Conservation (phyloP, 2,888 invertebrate genomes). For the Eristalinus aeneus region DNA sequence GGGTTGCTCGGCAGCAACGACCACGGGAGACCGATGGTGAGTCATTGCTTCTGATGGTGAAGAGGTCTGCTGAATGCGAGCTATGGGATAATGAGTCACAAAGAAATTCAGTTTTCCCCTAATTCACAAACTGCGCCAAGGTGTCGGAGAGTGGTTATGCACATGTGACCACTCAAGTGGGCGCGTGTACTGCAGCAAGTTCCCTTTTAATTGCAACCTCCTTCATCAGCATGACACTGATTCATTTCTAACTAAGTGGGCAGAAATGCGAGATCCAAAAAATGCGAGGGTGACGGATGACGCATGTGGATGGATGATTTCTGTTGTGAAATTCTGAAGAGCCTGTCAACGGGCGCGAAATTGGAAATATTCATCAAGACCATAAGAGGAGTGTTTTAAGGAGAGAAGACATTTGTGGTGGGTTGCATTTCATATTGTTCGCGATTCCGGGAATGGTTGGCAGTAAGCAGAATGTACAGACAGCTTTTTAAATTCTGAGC, state of each 20-base stretch:
- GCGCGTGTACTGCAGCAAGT: not conserved
- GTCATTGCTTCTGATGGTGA: not conserved
- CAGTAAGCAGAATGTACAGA: not conserved
- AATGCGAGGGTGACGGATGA: not conserved
- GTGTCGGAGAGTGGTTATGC: not conserved
- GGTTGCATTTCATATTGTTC: too few species aligned
- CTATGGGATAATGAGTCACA: slow-evolving; percentile 27
- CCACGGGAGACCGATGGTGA: not conserved
- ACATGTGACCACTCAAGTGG: not conserved
- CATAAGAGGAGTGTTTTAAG: too few species aligned
- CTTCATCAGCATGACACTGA: not conserved
- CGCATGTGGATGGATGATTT: not conserved
- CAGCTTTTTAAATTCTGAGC: too few species aligned
- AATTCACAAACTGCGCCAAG: not conserved
- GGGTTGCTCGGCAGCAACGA: slow-evolving; percentile 4
- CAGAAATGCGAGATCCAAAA: not conserved
- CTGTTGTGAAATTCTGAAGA: not conserved
- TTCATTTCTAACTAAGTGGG: not conserved
- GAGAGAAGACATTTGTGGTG: too few species aligned
- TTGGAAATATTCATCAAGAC: not conserved
- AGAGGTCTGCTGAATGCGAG: not conserved
- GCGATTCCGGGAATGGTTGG: not conserved
- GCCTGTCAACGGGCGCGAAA: not conserved
- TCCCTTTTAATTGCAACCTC: not conserved
- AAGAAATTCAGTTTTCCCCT: not conserved